Base-by-base conservation (phyloP, 2,888 invertebrate genomes). In the Pachycephus smyrnensis region DNA sequence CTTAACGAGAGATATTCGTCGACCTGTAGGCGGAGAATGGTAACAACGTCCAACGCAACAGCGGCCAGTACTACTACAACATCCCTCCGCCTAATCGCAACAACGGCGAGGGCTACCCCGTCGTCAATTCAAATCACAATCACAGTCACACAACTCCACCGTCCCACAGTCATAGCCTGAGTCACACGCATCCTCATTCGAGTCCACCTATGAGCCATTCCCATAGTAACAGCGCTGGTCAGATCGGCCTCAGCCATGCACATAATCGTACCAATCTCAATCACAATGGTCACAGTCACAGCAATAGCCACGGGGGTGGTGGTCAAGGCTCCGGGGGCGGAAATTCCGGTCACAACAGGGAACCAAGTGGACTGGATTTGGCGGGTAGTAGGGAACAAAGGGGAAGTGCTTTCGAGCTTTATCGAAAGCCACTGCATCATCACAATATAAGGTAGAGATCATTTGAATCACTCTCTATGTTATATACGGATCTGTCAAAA, bases 371-470 rank as follows among this genome's bases (percentile, higher is more conserved):
- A 81, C 90, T 95, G 15, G 95, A 95, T 87, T 93, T 98, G 89
- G 97, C 97, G 76, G 97, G 97, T 75, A 96, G 97, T 88, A 94
- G 96, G 86, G 98, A 98, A 90, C 97, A 98, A 89, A 93, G 98
- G 77, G 98, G 98, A 37, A 98, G 98, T 82, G 98, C 98, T n/a
- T 98, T 98, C 91, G 98, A 98, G 92, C 93, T 98, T 81, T 98
- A 98, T 91, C 95, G 97, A 84, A 98, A 98, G 92, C 98, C 98
- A 12, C 95, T 96, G 89, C 95, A 95, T 91, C 96, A 96, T 94
- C 96, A 96, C 91, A 96, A 96, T 89, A 92, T 96, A 92, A 96
- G 96, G 96, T 96, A 93, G 85, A 68, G 83, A 84, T 78, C 78
- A 78, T 55, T 55, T 55, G 55, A 55, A 55, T 55, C 15, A 55